phyloP scores from a whole-genome alignment of 2,113 vertebrate species.

The Varanus salvator region DNA sequence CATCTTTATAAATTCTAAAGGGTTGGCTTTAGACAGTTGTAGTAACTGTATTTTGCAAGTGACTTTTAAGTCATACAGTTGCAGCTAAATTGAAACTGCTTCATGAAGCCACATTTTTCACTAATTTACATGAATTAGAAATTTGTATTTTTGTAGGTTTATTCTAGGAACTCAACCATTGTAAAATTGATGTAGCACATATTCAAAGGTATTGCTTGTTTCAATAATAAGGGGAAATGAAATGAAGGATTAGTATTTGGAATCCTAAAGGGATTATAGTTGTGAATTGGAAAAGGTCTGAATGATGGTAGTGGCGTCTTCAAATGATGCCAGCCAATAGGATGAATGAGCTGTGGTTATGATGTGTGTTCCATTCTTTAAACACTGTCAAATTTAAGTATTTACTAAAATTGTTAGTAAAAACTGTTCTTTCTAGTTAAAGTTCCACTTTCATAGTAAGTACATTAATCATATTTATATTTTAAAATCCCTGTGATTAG shows the following conservation, averaged over 20 bases:
- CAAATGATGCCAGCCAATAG: constrained; percentile 1
- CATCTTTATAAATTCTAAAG: constrained; percentile 9
- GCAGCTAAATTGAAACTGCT: background rate
- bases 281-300: background rate
- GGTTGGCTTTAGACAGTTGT: background rate
- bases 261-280: constrained; percentile 5
- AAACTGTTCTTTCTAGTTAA: background rate
- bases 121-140: background rate
- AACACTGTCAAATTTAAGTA: constrained; percentile 25
- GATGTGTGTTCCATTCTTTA: constrained; percentile 24
- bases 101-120: background rate
- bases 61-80: background rate
- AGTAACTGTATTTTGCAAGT: constrained; percentile 1
- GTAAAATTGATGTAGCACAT: background rate
- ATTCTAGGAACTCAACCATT: background rate
- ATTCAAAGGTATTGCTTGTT: background rate
- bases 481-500: constrained; percentile 35
- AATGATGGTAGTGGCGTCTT: background rate
- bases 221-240: background rate
- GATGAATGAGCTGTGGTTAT: constrained; percentile 20
- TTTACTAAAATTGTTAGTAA: constrained; percentile 30
- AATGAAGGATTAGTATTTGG: background rate
- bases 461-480: constrained; percentile 37
- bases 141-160: background rate
- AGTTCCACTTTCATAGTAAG: background rate